Evolutionary conservation across 2,113 vertebrate species (phyloP).

Genomic region (Myrmecophaga tridactyla): DNA sequence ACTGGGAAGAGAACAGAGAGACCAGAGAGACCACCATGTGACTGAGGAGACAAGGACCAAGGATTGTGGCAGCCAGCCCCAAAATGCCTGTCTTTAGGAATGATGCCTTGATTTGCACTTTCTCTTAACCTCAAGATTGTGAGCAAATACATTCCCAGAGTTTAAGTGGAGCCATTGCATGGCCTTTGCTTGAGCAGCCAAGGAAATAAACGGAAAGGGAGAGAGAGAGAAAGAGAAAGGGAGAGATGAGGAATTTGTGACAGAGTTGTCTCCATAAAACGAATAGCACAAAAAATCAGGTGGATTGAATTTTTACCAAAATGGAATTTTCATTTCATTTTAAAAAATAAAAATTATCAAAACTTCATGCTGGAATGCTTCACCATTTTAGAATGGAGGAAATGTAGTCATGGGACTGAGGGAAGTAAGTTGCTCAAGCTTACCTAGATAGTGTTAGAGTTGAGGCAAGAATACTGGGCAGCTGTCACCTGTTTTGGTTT

Average conservation of each 20-base stretch:
- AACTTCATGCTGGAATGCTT: not conserved
- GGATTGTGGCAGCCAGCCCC: no score
- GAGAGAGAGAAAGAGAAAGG: not conserved
- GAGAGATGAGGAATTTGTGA: not conserved
- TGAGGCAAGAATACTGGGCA: not conserved
- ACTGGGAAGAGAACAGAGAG: no score
- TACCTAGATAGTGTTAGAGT: not conserved
- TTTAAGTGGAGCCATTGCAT: no score
- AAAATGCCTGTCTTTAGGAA: no score
- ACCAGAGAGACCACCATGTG: no score
- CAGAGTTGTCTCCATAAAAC: not conserved
- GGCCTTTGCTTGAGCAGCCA: no score
- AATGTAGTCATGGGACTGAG: not conserved
- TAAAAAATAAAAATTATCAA: not conserved
- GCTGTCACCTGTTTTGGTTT: not conserved
- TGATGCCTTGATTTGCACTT: no score
- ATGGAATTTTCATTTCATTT: slow-evolving; percentile 8
- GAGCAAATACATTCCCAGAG: no score
- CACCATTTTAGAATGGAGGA: not conserved
- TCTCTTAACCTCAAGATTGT: no score
- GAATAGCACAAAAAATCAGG: not conserved
- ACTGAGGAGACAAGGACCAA: no score
- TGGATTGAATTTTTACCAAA: slow-evolving; percentile 2
- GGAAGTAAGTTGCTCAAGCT: not conserved
- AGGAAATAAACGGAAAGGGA: not conserved